A percentile compares a stretch with the other conserved stretches of the same genome.
These are phyloP conservation scores for Eumeta japonica DNA, from an alignment of 1,140 invertebrate genomes.

Conservation along the genomic window DNA sequence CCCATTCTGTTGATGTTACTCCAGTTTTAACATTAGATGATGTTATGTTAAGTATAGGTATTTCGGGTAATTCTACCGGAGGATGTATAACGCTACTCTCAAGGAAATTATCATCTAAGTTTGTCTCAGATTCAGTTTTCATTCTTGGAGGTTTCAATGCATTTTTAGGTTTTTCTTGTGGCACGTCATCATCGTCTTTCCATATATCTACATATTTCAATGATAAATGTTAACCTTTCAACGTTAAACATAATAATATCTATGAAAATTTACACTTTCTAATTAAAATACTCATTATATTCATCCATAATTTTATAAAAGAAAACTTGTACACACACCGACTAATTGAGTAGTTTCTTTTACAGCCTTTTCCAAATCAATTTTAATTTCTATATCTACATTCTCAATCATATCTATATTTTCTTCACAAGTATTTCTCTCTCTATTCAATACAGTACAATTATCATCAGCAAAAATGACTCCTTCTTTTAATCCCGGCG, in stretches of 20 bases:
- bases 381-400: slow-evolving; percentile 29
- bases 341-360: slow-evolving; percentile 44
- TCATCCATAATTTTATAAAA: too few relatives aligned
- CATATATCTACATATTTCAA: slow-evolving; percentile 29
- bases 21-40: slow-evolving; percentile 23
- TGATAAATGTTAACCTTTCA: not conserved
- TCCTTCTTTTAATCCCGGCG: slow-evolving; percentile 35
- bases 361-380: slow-evolving; percentile 44
- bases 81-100: slow-evolving; percentile 37
- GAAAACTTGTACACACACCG: too few relatives aligned
- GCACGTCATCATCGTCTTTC: slow-evolving; percentile 40
- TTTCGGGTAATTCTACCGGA: slow-evolving; percentile 39
- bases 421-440: slow-evolving; percentile 14
- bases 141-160: slow-evolving; percentile 12
- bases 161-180: slow-evolving; percentile 7
- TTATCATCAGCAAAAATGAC: slow-evolving; percentile 43
- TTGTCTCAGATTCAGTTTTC: slow-evolving; percentile 14
- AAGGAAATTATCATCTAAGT: slow-evolving; percentile 39
- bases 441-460: slow-evolving; percentile 27
- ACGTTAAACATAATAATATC: too few relatives aligned
- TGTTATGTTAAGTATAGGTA: slow-evolving; percentile 39
- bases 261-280: slow-evolving; percentile 2
- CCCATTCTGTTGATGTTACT: slow-evolving; percentile 71
- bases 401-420: slow-evolving; percentile 19
- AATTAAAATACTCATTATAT: not conserved